Conservation (phyloP, 2,797 vertebrate species). For the Xenentodon cancila region DNA sequence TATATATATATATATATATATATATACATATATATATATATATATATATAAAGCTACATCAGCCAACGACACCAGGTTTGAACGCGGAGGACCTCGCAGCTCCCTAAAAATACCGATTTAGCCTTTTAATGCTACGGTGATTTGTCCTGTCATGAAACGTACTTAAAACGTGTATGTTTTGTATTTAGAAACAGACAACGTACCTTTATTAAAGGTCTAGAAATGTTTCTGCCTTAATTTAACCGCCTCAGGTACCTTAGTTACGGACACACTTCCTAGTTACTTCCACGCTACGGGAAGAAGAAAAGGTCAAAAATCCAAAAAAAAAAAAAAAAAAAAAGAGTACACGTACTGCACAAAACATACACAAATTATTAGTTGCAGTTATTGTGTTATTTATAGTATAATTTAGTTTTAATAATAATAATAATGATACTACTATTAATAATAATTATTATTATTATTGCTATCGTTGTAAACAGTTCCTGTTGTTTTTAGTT, state of each 20-base stretch:
- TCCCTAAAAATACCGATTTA: no score
- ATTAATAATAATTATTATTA: background rate
- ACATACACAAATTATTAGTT: no score
- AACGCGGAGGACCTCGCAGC: no score
- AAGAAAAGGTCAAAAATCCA: constrained; percentile 35
- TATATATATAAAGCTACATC: no score
- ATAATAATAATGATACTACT: background rate
- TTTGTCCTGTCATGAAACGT: background rate
- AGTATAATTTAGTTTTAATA: background rate
- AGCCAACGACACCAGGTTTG: no score
- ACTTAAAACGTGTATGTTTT: background rate
- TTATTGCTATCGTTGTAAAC: background rate
- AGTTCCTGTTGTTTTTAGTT: no score
- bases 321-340: constrained; percentile 31
- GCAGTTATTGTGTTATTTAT: no score
- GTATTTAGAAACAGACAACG: background rate
- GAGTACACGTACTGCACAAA: no score
- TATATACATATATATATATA: no score
- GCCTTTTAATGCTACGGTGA: no score
- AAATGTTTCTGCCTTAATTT: background rate
- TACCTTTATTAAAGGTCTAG: constrained; percentile 5
- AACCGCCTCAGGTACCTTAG: constrained; percentile 52
- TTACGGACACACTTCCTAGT: constrained; percentile 75
- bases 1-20: no score
- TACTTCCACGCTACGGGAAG: constrained; percentile 72